Evolutionary conservation across 1,140 invertebrate species (phyloP).

Genomic region (Macrotrachela quadricornifera): DNA sequence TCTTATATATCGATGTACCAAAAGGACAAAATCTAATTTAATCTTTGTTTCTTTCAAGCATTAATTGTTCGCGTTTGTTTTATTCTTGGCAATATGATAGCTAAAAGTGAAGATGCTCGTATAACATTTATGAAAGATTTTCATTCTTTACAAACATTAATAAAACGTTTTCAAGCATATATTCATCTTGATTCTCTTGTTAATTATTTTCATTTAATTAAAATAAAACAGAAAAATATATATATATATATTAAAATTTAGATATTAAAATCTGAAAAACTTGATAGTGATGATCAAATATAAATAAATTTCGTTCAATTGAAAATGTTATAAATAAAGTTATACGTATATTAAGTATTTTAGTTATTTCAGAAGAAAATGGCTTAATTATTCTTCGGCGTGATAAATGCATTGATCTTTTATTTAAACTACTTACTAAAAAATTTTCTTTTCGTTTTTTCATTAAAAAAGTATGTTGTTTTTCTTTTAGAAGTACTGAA

Average conservation of each 20-base stretch:
- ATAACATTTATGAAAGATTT: slow-evolving; percentile 37
- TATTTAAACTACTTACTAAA: slow-evolving; percentile 33
- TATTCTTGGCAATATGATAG: slow-evolving; percentile 52
- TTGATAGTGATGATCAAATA: no score
- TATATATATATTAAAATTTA: no score
- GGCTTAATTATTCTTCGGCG: slow-evolving; percentile 38
- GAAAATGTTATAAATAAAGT: slow-evolving; percentile 35
- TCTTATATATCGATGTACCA: no score
- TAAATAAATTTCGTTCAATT: neutral
- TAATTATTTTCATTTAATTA: neutral
- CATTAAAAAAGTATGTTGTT: slow-evolving; percentile 27
- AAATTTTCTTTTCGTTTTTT: slow-evolving; percentile 13
- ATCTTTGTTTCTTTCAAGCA: slow-evolving; percentile 32
- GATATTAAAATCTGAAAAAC: no score
- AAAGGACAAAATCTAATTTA: no score
- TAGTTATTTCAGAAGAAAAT: slow-evolving; percentile 45
- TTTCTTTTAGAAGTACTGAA: slow-evolving; percentile 25
- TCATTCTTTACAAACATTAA: slow-evolving; percentile 34
- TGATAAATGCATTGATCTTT: slow-evolving; percentile 23
- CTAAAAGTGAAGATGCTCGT: slow-evolving; percentile 42
- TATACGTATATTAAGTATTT: slow-evolving; percentile 47
- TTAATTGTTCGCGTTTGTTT: slow-evolving; percentile 49
- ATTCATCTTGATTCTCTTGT: slow-evolving; percentile 31
- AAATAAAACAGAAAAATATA: no score
- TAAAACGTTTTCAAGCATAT: slow-evolving; percentile 39